phyloP scores from a whole-genome alignment of 2,888 invertebrate genomes.

The Criorhina ranunculi region DNA sequence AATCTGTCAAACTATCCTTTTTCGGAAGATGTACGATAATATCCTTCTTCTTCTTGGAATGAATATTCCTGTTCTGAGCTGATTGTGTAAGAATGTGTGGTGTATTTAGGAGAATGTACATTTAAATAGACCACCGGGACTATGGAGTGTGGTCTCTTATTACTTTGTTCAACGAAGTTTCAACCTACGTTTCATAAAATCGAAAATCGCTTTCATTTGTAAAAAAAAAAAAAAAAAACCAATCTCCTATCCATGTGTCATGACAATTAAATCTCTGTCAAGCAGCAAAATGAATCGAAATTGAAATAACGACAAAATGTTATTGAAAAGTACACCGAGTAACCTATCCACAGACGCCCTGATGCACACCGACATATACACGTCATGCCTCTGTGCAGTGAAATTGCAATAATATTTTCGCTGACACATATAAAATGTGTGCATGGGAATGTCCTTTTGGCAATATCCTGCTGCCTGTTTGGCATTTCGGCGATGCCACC shows the following conservation, averaged over 20 bases:
- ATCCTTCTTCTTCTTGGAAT: no score
- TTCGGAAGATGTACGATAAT: no score
- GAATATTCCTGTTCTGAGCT: no score
- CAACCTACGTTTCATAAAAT: no score
- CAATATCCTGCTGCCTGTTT: conserved; percentile 54
- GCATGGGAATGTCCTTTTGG: conserved; percentile 52
- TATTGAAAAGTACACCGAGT: conserved; percentile 30
- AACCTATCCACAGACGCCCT: background rate
- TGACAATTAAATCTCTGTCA: conserved; percentile 36
- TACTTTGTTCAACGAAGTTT: no score
- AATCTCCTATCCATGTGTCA: conserved; percentile 4
- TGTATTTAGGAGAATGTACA: no score
- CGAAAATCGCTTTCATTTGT: no score
- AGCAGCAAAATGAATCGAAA: conserved; percentile 19
- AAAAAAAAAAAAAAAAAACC: background rate
- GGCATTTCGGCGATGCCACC: conserved; percentile 29
- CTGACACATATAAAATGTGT: conserved; percentile 66
- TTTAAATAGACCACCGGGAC: no score
- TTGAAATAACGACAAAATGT: conserved; percentile 50
- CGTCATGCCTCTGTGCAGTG: background rate
- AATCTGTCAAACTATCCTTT: no score
- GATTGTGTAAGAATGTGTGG: no score
- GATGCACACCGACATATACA: background rate
- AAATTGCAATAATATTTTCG: conserved; percentile 61
- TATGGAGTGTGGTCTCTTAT: no score